Conservation (phyloP, 2,113 vertebrate species). For the Oreocharis arfaki region DNA sequence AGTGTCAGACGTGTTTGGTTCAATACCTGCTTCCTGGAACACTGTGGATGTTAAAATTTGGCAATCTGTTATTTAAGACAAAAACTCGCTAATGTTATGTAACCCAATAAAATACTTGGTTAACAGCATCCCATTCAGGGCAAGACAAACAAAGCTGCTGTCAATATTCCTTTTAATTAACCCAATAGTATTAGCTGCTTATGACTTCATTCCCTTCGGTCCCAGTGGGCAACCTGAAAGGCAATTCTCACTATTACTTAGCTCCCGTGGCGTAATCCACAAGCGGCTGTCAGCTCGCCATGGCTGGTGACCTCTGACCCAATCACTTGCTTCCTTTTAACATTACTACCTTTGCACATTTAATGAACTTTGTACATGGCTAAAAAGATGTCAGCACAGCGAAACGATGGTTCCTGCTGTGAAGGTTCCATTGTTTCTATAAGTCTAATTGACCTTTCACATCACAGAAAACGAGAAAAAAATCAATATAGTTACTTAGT, state of each 20-base stretch:
- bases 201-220: slow-evolving; percentile 53
- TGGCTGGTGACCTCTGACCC: slow-evolving; percentile 67
- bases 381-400: slow-evolving; percentile 72
- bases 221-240: slow-evolving; percentile 65
- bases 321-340: slow-evolving; percentile 65
- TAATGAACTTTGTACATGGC: slow-evolving; percentile 75
- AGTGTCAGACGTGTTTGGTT: slow-evolving; percentile 6
- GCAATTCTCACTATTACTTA: slow-evolving; percentile 71
- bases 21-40: slow-evolving; percentile 24
- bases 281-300: slow-evolving; percentile 65
- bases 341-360: slow-evolving; percentile 69
- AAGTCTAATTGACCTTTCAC: slow-evolving; percentile 82
- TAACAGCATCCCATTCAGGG: slow-evolving; percentile 44
- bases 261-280: slow-evolving; percentile 44
- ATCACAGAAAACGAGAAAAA: slow-evolving; percentile 71
- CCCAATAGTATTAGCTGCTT: slow-evolving; percentile 66
- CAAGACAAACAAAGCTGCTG: slow-evolving; percentile 62
- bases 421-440: slow-evolving; percentile 76
- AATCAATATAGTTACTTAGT: slow-evolving; percentile 80
- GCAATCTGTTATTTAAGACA: slow-evolving; percentile 44
- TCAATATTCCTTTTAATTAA: slow-evolving; percentile 77
- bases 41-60: background rate
- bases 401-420: slow-evolving; percentile 73
- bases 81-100: slow-evolving; percentile 40
- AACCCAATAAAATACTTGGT: slow-evolving; percentile 38